Percentiles rank a stretch among this genome's conserved stretches.
Conservation (phyloP, 2,797 vertebrate species). For the Sandelia bainsii region DNA sequence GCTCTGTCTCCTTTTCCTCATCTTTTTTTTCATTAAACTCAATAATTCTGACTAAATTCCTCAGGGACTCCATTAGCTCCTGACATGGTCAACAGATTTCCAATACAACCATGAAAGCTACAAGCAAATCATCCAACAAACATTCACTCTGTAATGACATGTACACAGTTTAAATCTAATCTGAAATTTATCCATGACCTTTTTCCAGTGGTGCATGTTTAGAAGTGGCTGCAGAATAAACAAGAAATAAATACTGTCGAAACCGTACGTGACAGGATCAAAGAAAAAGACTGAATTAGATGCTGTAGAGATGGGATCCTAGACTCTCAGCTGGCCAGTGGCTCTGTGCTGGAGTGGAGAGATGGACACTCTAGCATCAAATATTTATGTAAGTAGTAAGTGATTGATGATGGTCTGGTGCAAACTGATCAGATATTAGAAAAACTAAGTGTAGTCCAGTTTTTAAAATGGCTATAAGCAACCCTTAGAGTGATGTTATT, state of each 20-base stretch:
- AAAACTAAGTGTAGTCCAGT: conserved; percentile 1
- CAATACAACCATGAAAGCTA: not conserved
- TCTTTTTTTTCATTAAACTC: not conserved
- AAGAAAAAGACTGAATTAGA: not conserved
- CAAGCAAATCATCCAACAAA: not conserved
- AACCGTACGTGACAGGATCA: conserved; percentile 24
- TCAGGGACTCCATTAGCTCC: not conserved
- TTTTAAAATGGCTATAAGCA: conserved; percentile 15
- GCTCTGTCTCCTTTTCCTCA: not conserved
- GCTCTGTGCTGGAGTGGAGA: not conserved
- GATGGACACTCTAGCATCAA: conserved; percentile 29
- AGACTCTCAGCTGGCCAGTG: not conserved
- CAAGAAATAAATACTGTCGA: conserved; percentile 8
- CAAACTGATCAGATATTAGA: conserved; percentile 26
- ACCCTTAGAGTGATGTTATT: not conserved
- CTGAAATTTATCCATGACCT: conserved; percentile 1
- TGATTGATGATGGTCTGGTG: conserved; percentile 37
- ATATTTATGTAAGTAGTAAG: conserved; percentile 27
- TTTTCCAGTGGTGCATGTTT: not conserved
- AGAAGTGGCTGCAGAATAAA: conserved; percentile 9
- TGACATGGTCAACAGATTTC: not conserved
- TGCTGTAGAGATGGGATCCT: conserved; percentile 11
- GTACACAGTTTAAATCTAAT: not conserved
- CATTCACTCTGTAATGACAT: not conserved
- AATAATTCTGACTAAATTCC: not conserved